phyloP scores from a whole-genome alignment of 2,113 vertebrate species.

The Scytalopus superciliaris region DNA sequence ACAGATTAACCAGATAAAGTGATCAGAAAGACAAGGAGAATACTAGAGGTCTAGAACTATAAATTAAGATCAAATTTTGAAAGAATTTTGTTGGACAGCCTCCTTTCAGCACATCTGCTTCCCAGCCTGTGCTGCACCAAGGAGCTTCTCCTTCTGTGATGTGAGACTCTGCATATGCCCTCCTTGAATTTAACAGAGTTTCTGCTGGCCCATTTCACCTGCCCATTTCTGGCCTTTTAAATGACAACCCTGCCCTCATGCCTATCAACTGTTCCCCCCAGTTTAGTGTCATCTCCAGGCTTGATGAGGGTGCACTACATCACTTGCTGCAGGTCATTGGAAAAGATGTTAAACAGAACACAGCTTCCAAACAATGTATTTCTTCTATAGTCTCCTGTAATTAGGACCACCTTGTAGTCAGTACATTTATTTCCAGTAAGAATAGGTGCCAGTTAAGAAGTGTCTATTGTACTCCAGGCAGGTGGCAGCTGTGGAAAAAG shows the following conservation, averaged over 20 bases:
- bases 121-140: neutral
- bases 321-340: neutral
- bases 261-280: neutral
- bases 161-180: neutral
- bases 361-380: neutral
- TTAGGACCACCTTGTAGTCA: neutral
- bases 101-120: neutral
- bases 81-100: neutral
- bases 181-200: neutral
- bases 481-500: constrained; percentile 37
- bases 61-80: neutral
- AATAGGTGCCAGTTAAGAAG: neutral
- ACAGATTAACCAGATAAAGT: neutral
- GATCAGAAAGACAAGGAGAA: neutral
- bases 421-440: neutral
- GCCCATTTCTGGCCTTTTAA: neutral
- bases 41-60: neutral
- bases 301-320: neutral
- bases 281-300: neutral
- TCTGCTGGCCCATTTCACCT: neutral
- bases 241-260: neutral
- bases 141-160: neutral
- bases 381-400: neutral
- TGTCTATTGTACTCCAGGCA: neutral
- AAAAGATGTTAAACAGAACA: neutral